A percentile compares a stretch with the other conserved stretches of the same genome.
Evolutionary conservation across 2,888 invertebrate species (phyloP).

Genomic region (Drosophila anceps): DNA sequence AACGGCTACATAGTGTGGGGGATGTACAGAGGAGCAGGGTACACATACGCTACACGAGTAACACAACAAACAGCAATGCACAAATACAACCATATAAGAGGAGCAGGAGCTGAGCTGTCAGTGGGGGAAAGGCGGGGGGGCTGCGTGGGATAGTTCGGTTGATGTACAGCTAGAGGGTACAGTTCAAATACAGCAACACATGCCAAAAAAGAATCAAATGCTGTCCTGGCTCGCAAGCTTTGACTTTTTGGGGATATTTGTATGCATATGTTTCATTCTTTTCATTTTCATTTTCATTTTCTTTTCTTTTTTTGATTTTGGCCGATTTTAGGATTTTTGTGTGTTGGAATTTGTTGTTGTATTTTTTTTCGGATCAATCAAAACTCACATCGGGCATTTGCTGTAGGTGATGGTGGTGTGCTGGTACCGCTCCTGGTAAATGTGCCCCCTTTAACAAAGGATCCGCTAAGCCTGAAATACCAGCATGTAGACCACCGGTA

Average conservation of each 20-base stretch:
- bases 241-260: conserved; percentile 20
- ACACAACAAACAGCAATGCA: conserved; percentile 82
- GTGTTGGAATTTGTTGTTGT: conserved; percentile 21
- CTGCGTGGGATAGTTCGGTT: not conserved
- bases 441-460: conserved; percentile 86
- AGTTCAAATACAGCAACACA: conserved; percentile 51
- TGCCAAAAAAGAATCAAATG: conserved; percentile 53
- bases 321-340: conserved; percentile 1
- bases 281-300: not conserved
- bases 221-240: conserved; percentile 41
- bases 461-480: conserved; percentile 86
- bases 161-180: conserved; percentile 32
- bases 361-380: conserved; percentile 64
- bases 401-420: conserved; percentile 86
- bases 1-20: conserved; percentile 26
- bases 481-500: conserved; percentile 86
- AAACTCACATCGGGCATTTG: conserved; percentile 86
- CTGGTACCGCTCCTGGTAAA: conserved; percentile 85
- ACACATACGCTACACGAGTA: conserved; percentile 71
- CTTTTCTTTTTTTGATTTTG: conserved; percentile 10
- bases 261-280: not conserved
- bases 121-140: conserved; percentile 3
- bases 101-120: conserved; percentile 1
- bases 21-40: conserved; percentile 25
- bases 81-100: conserved; percentile 31